Evolutionary conservation across 1,140 invertebrate genomes (phyloP).

Genomic region (Zaprionus tsacasi): DNA sequence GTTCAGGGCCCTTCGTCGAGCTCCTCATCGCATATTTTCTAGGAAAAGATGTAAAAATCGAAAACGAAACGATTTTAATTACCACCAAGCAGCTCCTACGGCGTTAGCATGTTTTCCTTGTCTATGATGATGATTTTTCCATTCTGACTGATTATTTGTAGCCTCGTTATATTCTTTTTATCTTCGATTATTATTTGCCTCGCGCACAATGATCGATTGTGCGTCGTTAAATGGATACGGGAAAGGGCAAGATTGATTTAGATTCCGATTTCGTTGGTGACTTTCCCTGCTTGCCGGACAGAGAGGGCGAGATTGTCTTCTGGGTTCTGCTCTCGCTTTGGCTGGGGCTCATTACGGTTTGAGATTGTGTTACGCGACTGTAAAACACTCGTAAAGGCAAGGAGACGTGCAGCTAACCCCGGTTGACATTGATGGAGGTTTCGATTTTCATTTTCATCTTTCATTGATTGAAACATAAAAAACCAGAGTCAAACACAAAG

Average conservation of each 20-base stretch:
- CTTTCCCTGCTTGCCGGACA: slow-evolving; percentile 36
- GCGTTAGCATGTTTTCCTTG: slow-evolving; percentile 42
- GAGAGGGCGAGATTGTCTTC: neutral
- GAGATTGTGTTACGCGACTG: slow-evolving; percentile 74
- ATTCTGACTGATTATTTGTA: slow-evolving; percentile 54
- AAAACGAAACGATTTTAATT: slow-evolving; percentile 66
- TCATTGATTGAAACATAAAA: slow-evolving; percentile 80
- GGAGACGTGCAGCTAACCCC: slow-evolving; percentile 8
- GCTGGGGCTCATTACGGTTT: slow-evolving; percentile 46
- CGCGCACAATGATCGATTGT: slow-evolving; percentile 75
- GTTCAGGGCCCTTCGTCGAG: no score
- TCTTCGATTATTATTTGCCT: slow-evolving; percentile 36
- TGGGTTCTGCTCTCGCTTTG: slow-evolving; percentile 15
- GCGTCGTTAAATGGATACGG: slow-evolving; percentile 69
- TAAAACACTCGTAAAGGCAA: slow-evolving; percentile 57
- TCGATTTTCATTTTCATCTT: slow-evolving; percentile 76
- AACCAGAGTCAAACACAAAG: slow-evolving; percentile 20
- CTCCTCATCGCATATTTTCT: slow-evolving; percentile 51
- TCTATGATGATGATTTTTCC: slow-evolving; percentile 35
- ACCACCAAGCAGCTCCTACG: slow-evolving; percentile 18
- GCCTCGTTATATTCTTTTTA: slow-evolving; percentile 24
- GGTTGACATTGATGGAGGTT: slow-evolving; percentile 76
- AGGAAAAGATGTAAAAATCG: slow-evolving; percentile 70
- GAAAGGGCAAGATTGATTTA: slow-evolving; percentile 71
- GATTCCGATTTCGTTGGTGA: slow-evolving; percentile 18